Evolutionary conservation across 2,113 vertebrate genomes (phyloP), one percentile per base, ranked within the genome.

Genomic region (Hemichromis elongatus): DNA sequence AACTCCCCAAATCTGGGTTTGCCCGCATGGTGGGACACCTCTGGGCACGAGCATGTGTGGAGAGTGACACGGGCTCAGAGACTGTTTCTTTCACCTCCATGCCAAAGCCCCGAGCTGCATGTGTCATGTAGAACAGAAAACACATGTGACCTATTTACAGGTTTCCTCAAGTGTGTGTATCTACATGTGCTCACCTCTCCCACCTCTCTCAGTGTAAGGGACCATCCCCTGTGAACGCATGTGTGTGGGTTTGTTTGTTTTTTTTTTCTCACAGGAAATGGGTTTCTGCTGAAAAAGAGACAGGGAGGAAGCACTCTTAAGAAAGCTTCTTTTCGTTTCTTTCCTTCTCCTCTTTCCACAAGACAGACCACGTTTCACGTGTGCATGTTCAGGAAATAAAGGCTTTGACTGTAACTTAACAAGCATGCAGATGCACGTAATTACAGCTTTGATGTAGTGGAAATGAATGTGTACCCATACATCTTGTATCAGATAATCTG

Each of bases 211-310:
- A 54, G 18, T 85, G 61, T 73, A 9, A 93, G 95, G 95, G 95
- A 86, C 95, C 86, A 90, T 94, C 95, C 95, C 94, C 85, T 90
- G 61, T 92, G 52, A 95, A 93, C 89, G 83, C 24, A 26, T 93
- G 92, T 70, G 95, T 50, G 94, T 96, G 35, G 33, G 35, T 35
- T 63, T 26, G 1, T 6, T 45, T 47, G 16, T 18, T 18, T 9
- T 14, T 47, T 70, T 18, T 28, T 50, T 50, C 42, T 66, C 89
- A 92, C 94, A 96, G 96, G 95, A 96, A 92, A 94, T 95, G 94
- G 92, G 89, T 94, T 95, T 94, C 82, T 93, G 92, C 57, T 92
- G 78, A 92, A 88, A 91, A 89, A 90, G 77, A 92, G 82, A 90
- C 80, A 90, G 82, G 92, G 81, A 92, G 88, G 92, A 93, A 94